Evolutionary conservation across 2,888 invertebrate species (phyloP).

Genomic region (Pardosa pseudoannulata): DNA sequence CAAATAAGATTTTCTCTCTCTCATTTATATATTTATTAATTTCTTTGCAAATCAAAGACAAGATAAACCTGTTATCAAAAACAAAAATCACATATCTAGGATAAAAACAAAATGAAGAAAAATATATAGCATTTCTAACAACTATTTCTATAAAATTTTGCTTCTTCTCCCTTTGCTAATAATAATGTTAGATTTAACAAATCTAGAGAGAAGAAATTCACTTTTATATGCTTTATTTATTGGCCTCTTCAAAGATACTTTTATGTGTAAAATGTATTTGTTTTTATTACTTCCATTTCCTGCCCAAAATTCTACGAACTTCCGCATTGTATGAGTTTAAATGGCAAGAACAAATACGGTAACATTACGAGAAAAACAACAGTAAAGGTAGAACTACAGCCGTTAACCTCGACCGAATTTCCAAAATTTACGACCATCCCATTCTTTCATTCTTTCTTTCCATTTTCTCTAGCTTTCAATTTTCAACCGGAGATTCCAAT

Average conservation of each 20-base stretch:
- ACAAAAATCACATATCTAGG: no score
- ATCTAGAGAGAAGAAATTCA: constrained; percentile 42
- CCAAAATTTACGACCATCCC: constrained; percentile 61
- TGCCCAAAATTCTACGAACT: constrained; percentile 33
- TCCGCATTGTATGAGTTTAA: constrained; percentile 47
- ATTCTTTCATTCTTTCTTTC: constrained; percentile 23
- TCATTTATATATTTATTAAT: no score
- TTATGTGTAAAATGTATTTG: constrained; percentile 51
- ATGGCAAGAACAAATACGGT: constrained; percentile 63
- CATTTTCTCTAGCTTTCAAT: constrained; percentile 44
- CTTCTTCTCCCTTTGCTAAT: no score
- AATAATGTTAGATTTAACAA: constrained; percentile 30
- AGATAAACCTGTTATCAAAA: no score
- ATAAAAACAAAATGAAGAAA: no score
- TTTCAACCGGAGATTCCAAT: constrained; percentile 65
- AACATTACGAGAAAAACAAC: constrained; percentile 35
- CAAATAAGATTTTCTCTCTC: no score
- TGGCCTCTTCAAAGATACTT: constrained; percentile 33
- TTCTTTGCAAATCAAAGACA: no score
- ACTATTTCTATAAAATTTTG: no score
- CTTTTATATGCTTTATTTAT: constrained; percentile 44
- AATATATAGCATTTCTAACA: no score
- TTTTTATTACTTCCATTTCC: constrained; percentile 39
- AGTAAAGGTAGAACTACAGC: constrained; percentile 26
- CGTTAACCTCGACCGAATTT: constrained; percentile 60